Conservation (phyloP, 2,888 invertebrate species). For the Esperia sulphurella region DNA sequence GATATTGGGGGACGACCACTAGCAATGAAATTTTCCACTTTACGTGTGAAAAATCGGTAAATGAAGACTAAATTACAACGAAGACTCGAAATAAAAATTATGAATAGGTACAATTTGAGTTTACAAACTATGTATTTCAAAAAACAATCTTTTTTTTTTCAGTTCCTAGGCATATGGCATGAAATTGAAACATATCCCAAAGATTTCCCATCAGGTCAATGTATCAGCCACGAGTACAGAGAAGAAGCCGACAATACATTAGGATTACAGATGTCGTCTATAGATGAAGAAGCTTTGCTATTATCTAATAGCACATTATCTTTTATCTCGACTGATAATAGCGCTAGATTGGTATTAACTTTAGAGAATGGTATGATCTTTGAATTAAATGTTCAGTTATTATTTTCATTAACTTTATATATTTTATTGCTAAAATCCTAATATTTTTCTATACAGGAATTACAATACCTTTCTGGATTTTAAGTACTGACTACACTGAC, state of each 20-base stretch:
- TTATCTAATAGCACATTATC: slow-evolving; percentile 22
- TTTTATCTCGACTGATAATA: not conserved
- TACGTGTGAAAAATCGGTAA: no score
- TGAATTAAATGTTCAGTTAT: no score
- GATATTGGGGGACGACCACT: no score
- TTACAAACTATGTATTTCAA: no score
- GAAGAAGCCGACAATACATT: no score
- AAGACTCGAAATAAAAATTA: no score
- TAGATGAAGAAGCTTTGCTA: slow-evolving; percentile 33
- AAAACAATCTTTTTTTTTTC: slow-evolving; percentile 8
- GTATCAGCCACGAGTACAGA: slow-evolving; percentile 38
- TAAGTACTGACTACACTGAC: slow-evolving; percentile 33
- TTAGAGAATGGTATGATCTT: not conserved
- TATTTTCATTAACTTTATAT: not conserved
- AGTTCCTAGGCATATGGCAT: slow-evolving; percentile 53
- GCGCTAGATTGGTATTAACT: not conserved
- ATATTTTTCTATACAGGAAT: slow-evolving; percentile 18
- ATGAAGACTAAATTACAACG: no score
- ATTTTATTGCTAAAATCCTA: slow-evolving; percentile 2
- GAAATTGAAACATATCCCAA: slow-evolving; percentile 55
- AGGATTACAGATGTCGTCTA: slow-evolving; percentile 31
- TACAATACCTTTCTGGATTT: slow-evolving; percentile 37
- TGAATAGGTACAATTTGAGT: no score
- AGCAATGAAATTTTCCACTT: no score
- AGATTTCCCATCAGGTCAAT: slow-evolving; percentile 42